These are phyloP conservation scores for Siniperca undulata DNA, from an alignment of 2,797 vertebrate genomes.

Conservation along the genomic window DNA sequence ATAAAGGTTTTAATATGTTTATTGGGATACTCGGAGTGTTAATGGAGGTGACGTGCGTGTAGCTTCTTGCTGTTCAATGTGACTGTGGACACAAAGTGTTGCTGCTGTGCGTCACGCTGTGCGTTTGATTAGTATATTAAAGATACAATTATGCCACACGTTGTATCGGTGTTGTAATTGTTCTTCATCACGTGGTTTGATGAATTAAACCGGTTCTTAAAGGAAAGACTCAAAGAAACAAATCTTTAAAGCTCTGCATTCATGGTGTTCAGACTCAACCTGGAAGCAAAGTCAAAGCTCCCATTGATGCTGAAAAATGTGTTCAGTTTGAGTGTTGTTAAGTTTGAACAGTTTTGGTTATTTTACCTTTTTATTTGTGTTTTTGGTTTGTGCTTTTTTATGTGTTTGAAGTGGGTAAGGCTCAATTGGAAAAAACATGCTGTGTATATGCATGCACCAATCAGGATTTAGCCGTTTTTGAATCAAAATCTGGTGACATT, in stretches of 20 bases:
- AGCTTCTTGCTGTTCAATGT: background rate
- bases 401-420: background rate
- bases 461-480: background rate
- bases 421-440: background rate
- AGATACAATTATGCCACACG: accelerated
- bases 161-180: background rate
- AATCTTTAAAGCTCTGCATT: too few species aligned
- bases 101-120: constrained; percentile 5
- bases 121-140: background rate
- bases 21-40: accelerated
- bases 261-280: background rate
- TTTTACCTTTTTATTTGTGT: background rate
- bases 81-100: background rate
- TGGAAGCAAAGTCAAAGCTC: constrained; percentile 12
- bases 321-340: background rate
- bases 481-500: background rate
- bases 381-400: background rate
- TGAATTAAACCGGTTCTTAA: accelerated
- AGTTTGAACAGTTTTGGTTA: background rate
- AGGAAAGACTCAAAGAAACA: background rate
- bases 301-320: background rate
- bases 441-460: background rate
- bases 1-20: accelerated
- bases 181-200: background rate
- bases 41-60: accelerated